Evolutionary conservation across 37 sponge, comb jelly and placozoan genomes (phyloP).

Genomic region (Geodia barretti): DNA sequence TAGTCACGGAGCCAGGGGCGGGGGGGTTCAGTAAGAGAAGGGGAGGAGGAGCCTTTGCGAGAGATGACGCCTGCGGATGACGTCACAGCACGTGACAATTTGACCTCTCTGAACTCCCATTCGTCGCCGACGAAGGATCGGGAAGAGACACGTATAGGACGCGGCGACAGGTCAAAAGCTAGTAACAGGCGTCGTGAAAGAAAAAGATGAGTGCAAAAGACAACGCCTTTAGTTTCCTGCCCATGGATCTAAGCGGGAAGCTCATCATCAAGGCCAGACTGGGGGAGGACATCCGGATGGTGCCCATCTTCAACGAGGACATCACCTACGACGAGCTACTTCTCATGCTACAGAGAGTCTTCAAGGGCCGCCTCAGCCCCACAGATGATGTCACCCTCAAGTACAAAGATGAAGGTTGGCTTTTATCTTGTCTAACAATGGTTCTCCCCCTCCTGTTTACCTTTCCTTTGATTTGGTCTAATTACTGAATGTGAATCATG

Average conservation of each 20-base stretch:
- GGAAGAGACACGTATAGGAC: too few species aligned
- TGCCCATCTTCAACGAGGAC: conserved; percentile 93
- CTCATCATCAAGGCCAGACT: conserved; percentile 86
- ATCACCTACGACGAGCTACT: conserved; percentile 95
- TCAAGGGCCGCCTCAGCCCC: conserved; percentile 59
- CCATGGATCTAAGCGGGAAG: conserved; percentile 75
- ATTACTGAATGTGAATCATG: not conserved
- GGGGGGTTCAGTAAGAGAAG: too few species aligned
- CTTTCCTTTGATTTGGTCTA: not conserved
- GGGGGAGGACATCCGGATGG: conserved; percentile 77
- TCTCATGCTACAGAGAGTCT: conserved; percentile 92
- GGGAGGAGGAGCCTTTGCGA: too few species aligned
- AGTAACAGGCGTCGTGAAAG: too few species aligned
- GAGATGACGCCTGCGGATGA: too few species aligned
- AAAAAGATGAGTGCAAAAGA: conserved; percentile 15
- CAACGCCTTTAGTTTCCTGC: conserved; percentile 46
- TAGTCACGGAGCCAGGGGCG: too few species aligned
- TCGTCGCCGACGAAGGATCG: too few species aligned
- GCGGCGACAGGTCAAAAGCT: too few species aligned
- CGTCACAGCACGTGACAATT: too few species aligned
- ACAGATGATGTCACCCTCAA: conserved; percentile 91
- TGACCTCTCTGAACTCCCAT: too few species aligned
- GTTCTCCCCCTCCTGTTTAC: not conserved
- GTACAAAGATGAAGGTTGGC: conserved; percentile 88
- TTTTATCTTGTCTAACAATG: not conserved